These are phyloP conservation scores for Drosophila sulfurigaster DNA, from an alignment of 1,140 invertebrate species.

Conservation along the genomic window DNA sequence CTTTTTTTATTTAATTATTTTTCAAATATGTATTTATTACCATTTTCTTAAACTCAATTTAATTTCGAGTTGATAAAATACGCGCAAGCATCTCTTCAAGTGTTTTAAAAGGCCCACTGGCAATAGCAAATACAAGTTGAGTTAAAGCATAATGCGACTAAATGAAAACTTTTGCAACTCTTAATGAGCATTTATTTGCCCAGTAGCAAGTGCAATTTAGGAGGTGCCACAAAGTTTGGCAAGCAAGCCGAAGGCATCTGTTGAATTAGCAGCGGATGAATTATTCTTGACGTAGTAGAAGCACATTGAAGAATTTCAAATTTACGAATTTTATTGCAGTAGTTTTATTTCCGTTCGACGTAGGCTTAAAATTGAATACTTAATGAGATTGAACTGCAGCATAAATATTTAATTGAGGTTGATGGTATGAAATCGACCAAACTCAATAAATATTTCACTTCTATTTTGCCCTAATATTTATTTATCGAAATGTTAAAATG, in stretches of 20 bases:
- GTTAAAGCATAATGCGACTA: neutral
- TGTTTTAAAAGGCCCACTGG: neutral
- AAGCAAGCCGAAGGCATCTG: slow-evolving; percentile 11
- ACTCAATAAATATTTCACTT: neutral
- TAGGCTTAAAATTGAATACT: too few species aligned
- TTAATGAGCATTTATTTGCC: slow-evolving; percentile 17
- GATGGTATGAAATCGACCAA: neutral
- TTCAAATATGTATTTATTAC: neutral
- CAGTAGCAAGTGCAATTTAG: slow-evolving; percentile 8
- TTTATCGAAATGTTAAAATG: neutral
- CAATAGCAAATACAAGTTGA: slow-evolving; percentile 8
- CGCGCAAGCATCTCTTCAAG: neutral
- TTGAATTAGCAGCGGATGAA: slow-evolving; percentile 4
- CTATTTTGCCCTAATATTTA: neutral
- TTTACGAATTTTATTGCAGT: neutral
- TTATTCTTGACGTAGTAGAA: neutral
- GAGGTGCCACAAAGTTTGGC: slow-evolving; percentile 25
- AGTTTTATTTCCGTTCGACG: neutral
- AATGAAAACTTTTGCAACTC: slow-evolving; percentile 4
- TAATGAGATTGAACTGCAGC: too few species aligned
- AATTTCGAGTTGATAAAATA: neutral
- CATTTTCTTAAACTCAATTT: neutral
- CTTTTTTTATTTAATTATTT: slow-evolving; percentile 21
- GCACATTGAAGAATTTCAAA: neutral
- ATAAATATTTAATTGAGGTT: too few species aligned